Base-by-base conservation (phyloP, 1,140 invertebrate genomes). In the Globodera ellingtonae region DNA sequence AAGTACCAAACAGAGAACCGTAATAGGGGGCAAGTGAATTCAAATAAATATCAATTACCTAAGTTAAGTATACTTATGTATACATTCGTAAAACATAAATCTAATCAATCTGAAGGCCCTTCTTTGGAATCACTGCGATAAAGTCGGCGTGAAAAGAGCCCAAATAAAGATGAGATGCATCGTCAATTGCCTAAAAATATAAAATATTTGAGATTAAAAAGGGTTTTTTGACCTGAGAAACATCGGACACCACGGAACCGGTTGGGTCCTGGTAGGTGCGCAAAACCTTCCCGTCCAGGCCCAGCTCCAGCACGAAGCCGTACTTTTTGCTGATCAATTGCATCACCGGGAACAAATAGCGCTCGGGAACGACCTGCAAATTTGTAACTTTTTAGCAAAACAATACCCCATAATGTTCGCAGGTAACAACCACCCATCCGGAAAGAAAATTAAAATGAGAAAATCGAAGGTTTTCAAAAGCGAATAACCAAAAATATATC, bases 241-340 rank as follows among this genome's bases (percentile, higher is more conserved):
- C 85, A 65, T 85, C 83, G 15, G 85, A 79, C n/a, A 90, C 81
- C 3, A 84, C 78, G 47, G 83, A 67, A 56, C 90, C 90, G 48
- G 86, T 82, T 3, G 89, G 88, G 80, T 91, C 90, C 67, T 91
- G 90, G 48, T 89, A 84, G 75, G 89, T 86, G 56, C 85, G 81
- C 13, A 90, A 72, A 46, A 90, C 88, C 78, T 90, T 81, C 4
- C 90, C 90, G 9, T 84, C 75, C 24, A 78, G 75, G 82, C 89
- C 83, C 35, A 91, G 69, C 82, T 91, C 89, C 7, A 91, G 18
- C n/a, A 90, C 80, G 46, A 91, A 78, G 6, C 90, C 89, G 83
- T 91, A 90, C 52, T 88, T 88, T 46, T 88, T 84, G 44, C 88
- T 65, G 69, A 90, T 6, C 18, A 83, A 72, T 6, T 87, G 85